These are phyloP conservation scores for Hirundichthys speculiger DNA, from an alignment of 2,113 vertebrate genomes.

Conservation along the genomic window DNA sequence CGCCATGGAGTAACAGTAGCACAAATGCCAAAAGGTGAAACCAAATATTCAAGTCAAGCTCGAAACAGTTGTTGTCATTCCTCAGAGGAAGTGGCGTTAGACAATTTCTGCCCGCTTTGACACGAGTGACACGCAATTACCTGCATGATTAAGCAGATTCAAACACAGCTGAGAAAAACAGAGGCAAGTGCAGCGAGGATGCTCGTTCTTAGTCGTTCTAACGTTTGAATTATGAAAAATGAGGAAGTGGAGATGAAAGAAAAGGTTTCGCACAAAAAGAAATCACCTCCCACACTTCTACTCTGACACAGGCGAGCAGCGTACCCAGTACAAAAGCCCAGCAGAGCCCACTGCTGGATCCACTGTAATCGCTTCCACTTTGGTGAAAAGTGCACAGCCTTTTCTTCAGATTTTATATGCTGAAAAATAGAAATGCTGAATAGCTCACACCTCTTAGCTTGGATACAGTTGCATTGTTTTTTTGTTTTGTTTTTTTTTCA, in stretches of 20 bases:
- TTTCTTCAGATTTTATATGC: constrained; percentile 51
- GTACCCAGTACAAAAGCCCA: constrained; percentile 44
- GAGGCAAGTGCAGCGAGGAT: constrained; percentile 18
- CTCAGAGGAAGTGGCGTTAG: constrained; percentile 39
- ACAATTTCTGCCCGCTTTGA: constrained; percentile 34
- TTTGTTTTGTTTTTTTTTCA: too few species aligned
- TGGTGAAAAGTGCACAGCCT: constrained; percentile 42
- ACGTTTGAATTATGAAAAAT: constrained; percentile 40
- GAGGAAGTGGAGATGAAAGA: constrained; percentile 39
- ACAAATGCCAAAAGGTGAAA: constrained; percentile 90
- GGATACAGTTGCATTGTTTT: too few species aligned
- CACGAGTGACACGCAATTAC: constrained; percentile 30
- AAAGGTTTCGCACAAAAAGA: constrained; percentile 59
- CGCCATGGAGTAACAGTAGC: constrained; percentile 91
- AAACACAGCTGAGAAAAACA: constrained; percentile 11
- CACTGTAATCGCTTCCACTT: constrained; percentile 43
- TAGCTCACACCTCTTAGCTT: background rate
- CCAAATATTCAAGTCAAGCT: constrained; percentile 86
- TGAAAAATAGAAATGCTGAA: constrained; percentile 46
- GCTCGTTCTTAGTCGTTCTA: constrained; percentile 6
- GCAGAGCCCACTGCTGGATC: constrained; percentile 49
- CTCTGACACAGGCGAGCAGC: constrained; percentile 34
- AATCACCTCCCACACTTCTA: constrained; percentile 55
- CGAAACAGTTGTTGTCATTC: constrained; percentile 62
- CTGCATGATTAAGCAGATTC: constrained; percentile 44